Evolutionary conservation across 2,888 invertebrate species (phyloP).

Genomic region (Sipha maydis): DNA sequence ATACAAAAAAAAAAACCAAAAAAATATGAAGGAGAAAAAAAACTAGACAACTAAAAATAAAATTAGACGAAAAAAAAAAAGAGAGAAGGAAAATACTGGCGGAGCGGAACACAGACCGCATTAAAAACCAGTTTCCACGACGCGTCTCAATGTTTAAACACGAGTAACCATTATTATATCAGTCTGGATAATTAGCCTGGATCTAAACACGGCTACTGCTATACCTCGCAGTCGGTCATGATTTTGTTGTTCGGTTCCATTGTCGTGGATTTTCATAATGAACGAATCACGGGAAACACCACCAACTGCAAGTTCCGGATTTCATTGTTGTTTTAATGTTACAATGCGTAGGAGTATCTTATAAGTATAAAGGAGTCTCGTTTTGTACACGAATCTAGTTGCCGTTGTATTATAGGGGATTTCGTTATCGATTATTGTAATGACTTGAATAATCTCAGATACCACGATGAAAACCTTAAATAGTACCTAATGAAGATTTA

Average conservation of each 20-base stretch:
- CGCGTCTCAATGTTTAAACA: conserved; percentile 57
- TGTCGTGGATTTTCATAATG: conserved; percentile 30
- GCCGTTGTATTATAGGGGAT: neutral
- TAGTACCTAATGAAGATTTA: too few relatives aligned
- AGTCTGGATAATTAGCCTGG: conserved; percentile 57
- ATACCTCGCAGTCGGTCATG: conserved; percentile 15
- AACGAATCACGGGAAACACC: conserved; percentile 11
- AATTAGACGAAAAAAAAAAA: conserved; percentile 45
- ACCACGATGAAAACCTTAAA: too few relatives aligned
- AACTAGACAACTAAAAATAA: conserved; percentile 39
- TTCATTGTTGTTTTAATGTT: neutral
- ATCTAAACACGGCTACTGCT: conserved; percentile 38
- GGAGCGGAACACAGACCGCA: conserved; percentile 58
- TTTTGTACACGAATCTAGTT: neutral
- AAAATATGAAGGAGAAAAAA: neutral
- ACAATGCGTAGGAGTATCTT: neutral
- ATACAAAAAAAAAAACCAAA: neutral
- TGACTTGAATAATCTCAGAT: neutral
- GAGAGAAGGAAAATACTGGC: conserved; percentile 53
- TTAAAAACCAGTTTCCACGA: conserved; percentile 60
- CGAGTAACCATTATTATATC: conserved; percentile 52
- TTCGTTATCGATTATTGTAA: neutral
- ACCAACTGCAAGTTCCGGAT: neutral
- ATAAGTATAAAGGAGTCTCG: neutral
- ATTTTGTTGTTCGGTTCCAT: conserved; percentile 24